Percentiles rank a stretch among this genome's conserved stretches.
Evolutionary conservation across 2,888 invertebrate species (phyloP).

Genomic region (Tubulanus polymorphus): DNA sequence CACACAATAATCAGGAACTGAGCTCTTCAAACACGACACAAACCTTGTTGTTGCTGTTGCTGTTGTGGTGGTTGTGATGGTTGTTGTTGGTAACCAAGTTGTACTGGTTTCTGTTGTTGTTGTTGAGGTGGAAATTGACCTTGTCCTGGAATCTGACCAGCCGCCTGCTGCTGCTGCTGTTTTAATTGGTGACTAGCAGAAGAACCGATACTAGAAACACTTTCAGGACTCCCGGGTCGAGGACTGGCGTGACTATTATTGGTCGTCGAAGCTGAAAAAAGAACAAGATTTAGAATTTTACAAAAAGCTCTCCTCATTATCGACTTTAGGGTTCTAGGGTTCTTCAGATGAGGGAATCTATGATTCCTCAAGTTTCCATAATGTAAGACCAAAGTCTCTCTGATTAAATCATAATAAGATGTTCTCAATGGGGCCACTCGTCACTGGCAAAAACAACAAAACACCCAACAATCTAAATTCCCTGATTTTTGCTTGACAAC

Average conservation of each 20-base stretch:
- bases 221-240: constrained; percentile 41
- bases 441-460: too few species aligned
- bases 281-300: neutral
- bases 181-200: constrained; percentile 26
- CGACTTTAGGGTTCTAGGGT: too few species aligned
- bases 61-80: constrained; percentile 17
- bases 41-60: constrained; percentile 16
- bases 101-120: constrained; percentile 16
- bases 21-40: too few species aligned
- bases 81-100: constrained; percentile 6
- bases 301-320: neutral
- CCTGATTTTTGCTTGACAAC: too few species aligned
- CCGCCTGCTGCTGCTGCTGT: constrained; percentile 21
- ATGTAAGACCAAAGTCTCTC: too few species aligned
- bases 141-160: constrained; percentile 5
- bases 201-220: constrained; percentile 42
- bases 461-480: too few species aligned
- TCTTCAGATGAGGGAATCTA: neutral
- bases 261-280: too few species aligned
- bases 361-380: too few species aligned
- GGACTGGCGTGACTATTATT: neutral
- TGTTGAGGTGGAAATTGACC: constrained; percentile 8
- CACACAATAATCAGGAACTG: too few species aligned
- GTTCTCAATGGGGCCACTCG: too few species aligned
- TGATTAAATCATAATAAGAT: too few species aligned